These are phyloP conservation scores for Leptodirus hochenwartii DNA, from an alignment of 2,888 invertebrate species.

Conservation along the genomic window DNA sequence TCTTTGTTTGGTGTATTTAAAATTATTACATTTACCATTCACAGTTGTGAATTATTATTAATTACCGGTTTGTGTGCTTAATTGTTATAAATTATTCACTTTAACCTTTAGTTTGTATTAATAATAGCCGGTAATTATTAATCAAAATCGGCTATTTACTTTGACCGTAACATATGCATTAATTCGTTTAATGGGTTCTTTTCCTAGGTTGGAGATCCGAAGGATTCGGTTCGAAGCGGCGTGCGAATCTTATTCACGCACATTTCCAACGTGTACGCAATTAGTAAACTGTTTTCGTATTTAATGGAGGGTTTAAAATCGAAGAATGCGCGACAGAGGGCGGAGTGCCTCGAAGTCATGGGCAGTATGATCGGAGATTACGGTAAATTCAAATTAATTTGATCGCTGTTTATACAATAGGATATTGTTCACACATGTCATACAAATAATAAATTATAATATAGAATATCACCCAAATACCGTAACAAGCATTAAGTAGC, in stretches of 20 bases:
- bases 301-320: slow-evolving; percentile 92
- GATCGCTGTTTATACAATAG: not conserved
- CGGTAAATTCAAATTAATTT: slow-evolving; percentile 29
- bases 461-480: too few species aligned
- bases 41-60: not conserved
- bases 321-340: slow-evolving; percentile 89
- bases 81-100: too few species aligned
- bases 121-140: too few species aligned
- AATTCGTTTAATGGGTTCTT: not conserved
- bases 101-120: too few species aligned
- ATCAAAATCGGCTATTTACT: too few species aligned
- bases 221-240: slow-evolving; percentile 82
- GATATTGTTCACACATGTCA: too few species aligned
- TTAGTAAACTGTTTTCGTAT: slow-evolving; percentile 73
- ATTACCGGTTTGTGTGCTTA: too few species aligned
- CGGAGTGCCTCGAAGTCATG: slow-evolving; percentile 90
- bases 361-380: slow-evolving; percentile 70
- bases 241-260: slow-evolving; percentile 73
- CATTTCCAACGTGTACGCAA: slow-evolving; percentile 72
- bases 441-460: too few species aligned
- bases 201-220: slow-evolving; percentile 76
- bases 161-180: too few species aligned
- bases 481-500: too few species aligned
- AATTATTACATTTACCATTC: too few species aligned
- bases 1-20: too few species aligned